These are phyloP conservation scores for Miichthys miiuy DNA, from an alignment of 2,797 vertebrate genomes.

Conservation along the genomic window DNA sequence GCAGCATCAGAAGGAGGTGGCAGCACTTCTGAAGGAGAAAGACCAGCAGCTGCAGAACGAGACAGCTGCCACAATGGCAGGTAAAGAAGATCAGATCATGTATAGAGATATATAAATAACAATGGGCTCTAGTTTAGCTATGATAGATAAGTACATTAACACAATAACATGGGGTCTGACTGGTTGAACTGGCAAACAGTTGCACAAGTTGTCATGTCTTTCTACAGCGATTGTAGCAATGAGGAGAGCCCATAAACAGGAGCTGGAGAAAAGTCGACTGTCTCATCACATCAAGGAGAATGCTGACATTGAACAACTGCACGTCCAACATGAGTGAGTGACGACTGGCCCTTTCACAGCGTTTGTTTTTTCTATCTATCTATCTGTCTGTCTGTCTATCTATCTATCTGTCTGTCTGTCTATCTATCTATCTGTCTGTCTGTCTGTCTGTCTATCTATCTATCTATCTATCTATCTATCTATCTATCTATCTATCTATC, in stretches of 20 bases:
- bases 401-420: too few species aligned
- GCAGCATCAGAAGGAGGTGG: constrained; percentile 92
- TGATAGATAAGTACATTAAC: neutral
- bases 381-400: too few species aligned
- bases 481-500: too few species aligned
- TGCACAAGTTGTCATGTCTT: neutral
- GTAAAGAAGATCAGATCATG: constrained; percentile 65
- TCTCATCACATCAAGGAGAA: constrained; percentile 88
- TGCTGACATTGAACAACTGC: constrained; percentile 87
- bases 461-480: too few species aligned
- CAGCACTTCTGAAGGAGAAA: constrained; percentile 91
- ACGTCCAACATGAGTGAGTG: constrained; percentile 90
- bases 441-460: too few species aligned
- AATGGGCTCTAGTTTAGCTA: neutral
- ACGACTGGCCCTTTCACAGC: neutral
- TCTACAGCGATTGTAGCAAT: constrained; percentile 92
- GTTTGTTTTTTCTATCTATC: neutral
- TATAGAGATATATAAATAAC: too few species aligned
- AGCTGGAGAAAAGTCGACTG: constrained; percentile 90
- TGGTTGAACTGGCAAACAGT: neutral
- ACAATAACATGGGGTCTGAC: neutral
- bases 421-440: too few species aligned
- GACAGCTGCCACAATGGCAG: constrained; percentile 93
- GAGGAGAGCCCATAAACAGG: constrained; percentile 93
- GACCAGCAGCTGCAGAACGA: constrained; percentile 93